Percentiles rank a stretch among this genome's conserved stretches.
Evolutionary conservation across 2,797 vertebrate species (phyloP).

Genomic region (Gambelia wislizenii): DNA sequence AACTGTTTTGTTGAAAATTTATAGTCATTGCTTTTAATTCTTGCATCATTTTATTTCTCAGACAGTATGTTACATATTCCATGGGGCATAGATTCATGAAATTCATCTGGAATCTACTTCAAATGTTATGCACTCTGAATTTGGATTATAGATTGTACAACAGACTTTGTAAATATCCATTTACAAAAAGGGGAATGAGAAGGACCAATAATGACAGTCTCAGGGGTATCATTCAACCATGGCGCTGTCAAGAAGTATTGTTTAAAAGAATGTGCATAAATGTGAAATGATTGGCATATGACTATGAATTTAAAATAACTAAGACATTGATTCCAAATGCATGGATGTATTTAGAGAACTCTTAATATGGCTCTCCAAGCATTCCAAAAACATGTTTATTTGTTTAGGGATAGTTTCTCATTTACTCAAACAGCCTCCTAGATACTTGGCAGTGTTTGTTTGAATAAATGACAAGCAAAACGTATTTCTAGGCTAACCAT

Average conservation of each 20-base stretch:
- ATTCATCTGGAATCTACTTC: slow-evolving; percentile 33
- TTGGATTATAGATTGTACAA: slow-evolving; percentile 15
- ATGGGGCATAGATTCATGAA: not conserved
- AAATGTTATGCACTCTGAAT: not conserved
- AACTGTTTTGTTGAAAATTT: not conserved
- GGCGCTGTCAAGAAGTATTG: not conserved
- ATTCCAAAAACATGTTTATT: not conserved
- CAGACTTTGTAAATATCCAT: not conserved
- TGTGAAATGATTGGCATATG: not conserved
- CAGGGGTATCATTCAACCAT: not conserved
- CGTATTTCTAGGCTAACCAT: not conserved
- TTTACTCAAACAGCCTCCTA: not conserved
- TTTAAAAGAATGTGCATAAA: not conserved
- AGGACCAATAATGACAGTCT: not conserved
- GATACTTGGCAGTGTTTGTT: not conserved
- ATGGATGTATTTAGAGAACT: not conserved
- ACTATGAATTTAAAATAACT: not conserved
- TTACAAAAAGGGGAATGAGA: not conserved
- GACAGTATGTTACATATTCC: slow-evolving; percentile 8
- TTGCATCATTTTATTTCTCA: not conserved
- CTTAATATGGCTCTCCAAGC: not conserved
- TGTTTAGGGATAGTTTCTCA: not conserved
- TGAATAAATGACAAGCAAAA: not conserved
- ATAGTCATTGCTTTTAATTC: slow-evolving; percentile 35
- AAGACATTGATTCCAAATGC: not conserved